Evolutionary conservation across 2,113 vertebrate genomes (phyloP).

Genomic region (Mastomys coucha): DNA sequence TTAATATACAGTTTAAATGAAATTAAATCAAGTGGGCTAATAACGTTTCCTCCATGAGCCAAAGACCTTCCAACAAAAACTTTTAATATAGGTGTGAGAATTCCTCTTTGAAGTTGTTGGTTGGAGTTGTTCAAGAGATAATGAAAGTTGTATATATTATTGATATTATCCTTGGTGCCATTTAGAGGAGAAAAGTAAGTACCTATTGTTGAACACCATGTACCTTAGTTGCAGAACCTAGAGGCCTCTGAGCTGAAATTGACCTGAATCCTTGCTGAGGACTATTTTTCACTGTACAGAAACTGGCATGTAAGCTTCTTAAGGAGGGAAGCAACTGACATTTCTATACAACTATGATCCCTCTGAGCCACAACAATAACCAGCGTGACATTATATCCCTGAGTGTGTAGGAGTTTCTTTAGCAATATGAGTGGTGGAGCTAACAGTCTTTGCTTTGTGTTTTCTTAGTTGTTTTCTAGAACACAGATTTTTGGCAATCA

Average conservation of each 20-base stretch:
- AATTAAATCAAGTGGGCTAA: not conserved
- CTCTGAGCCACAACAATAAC: not conserved
- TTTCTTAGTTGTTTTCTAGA: not conserved
- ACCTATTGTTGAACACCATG: not conserved
- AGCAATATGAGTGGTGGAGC: not conserved
- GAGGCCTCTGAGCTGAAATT: not conserved
- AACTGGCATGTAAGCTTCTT: not conserved
- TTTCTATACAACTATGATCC: not conserved
- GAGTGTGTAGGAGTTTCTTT: not conserved
- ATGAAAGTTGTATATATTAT: not conserved
- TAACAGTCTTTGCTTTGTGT: not conserved
- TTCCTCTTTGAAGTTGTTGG: not conserved
- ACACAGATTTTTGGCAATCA: not conserved
- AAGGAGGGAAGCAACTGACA: too few species aligned
- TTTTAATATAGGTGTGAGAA: not conserved
- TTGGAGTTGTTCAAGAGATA: not conserved
- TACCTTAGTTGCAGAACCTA: not conserved
- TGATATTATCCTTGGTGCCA: not conserved
- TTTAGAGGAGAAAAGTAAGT: not conserved
- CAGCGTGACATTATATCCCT: too few species aligned
- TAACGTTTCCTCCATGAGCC: not conserved
- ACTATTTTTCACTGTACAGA: not conserved
- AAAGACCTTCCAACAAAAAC: not conserved
- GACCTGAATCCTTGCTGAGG: not conserved
- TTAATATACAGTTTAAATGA: not conserved